Evolutionary conservation across 2,888 invertebrate genomes (phyloP).

Genomic region (Acrobeloides nanus): DNA sequence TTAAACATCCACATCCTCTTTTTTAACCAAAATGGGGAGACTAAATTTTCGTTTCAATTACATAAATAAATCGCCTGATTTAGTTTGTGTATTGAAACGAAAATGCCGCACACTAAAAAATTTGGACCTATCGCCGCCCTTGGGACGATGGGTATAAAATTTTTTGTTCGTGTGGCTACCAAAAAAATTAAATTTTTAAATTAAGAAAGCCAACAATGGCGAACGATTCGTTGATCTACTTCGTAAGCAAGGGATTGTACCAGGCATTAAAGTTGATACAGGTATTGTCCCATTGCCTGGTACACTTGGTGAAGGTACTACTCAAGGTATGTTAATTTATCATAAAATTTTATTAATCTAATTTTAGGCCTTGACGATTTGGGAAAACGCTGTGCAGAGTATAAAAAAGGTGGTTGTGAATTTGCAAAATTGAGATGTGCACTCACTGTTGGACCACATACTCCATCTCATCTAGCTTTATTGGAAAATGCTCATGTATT

Average conservation of each 20-base stretch:
- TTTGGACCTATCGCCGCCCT: no score
- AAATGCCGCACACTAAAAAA: no score
- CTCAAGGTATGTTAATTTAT: no score
- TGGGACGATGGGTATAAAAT: no score
- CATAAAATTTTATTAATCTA: no score
- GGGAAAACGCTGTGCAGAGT: conserved; percentile 53
- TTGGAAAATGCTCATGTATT: conserved; percentile 55
- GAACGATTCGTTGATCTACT: conserved; percentile 75
- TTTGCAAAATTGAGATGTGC: conserved; percentile 58
- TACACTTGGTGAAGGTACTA: conserved; percentile 87
- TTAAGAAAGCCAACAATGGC: conserved; percentile 72
- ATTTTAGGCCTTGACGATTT: conserved; percentile 47
- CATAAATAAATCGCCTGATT: no score
- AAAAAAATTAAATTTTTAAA: background rate
- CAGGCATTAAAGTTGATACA: conserved; percentile 76
- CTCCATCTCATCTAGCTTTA: conserved; percentile 55
- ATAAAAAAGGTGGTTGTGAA: conserved; percentile 55
- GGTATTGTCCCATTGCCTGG: conserved; percentile 67
- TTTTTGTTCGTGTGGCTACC: background rate
- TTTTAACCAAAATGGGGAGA: no score
- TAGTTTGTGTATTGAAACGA: no score
- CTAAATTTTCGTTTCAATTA: no score
- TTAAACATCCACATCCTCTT: no score
- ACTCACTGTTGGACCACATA: conserved; percentile 53
- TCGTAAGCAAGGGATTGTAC: conserved; percentile 80